Evolutionary conservation across 2,888 invertebrate species (phyloP), one percentile per base, ranked within the genome.

Genomic region (Andrena haemorrhoa): DNA sequence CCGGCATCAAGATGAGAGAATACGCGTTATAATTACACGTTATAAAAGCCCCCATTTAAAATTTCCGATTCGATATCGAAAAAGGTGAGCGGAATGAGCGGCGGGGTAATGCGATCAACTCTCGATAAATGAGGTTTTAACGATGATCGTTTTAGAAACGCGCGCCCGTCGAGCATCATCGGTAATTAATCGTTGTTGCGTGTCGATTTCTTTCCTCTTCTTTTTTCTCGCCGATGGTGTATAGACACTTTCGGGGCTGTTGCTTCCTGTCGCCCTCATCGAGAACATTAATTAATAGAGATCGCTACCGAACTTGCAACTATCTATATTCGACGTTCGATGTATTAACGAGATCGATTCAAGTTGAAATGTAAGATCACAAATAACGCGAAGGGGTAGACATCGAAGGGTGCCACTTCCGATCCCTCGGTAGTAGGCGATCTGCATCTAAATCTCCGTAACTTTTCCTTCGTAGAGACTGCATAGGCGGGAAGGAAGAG

Each of bases 21-120:
- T 16, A 68, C 73, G 63, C 71, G 64, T 82, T 66, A 66, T 83
- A 77, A 85, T 83, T 70, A 61, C 75, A 70, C 63, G 75, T 77
- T 77, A 85, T 77, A 61, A 79, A 80, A 80, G 71, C 66, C 61
- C 53, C 71, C 78, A 63, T 70, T 82, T 74, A 82, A 82, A 82
- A 82, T 81, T 70, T 65, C 69, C 58, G 29, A 74, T 70, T 69
- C 68, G 70, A 60, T 74, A 65, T 81, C 81, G 81, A 79, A 66
- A 74, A 75, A 74, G 73, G 69, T 35, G 64, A 16, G 75, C 51
- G 41, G n/a, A 63, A 49, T 20, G 63, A 53, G 8, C 49, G 41
- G 47, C 29, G 49, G 23, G 70, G 10, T 79, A 79, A 80, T 53
- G 53, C 66, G 61, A 78, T 80, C 66, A 69, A 47, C 79, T 20